phyloP scores from a whole-genome alignment of 2,888 invertebrate species.

The Erebia ligea region DNA sequence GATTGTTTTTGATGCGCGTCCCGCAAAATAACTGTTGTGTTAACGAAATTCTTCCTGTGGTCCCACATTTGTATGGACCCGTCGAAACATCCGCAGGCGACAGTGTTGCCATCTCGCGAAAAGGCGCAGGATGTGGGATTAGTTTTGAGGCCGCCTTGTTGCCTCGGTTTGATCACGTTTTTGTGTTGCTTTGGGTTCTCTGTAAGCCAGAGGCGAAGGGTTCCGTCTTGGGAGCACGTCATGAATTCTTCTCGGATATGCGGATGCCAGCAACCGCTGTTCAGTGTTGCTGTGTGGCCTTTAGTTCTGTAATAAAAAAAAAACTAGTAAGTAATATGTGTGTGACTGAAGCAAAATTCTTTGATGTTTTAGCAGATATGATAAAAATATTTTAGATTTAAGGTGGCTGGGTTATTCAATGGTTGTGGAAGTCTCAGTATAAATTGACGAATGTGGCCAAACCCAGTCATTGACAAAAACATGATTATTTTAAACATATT shows the following conservation, averaged over 20 bases:
- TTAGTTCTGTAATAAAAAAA: constrained; percentile 84
- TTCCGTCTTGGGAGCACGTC: constrained; percentile 97
- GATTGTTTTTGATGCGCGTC: constrained; percentile 91
- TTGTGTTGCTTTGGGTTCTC: constrained; percentile 91
- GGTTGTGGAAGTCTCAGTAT: too few relatives aligned
- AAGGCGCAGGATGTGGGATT: constrained; percentile 93
- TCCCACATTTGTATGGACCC: constrained; percentile 99
- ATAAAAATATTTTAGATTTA: too few relatives aligned
- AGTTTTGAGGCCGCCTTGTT: constrained; percentile 93
- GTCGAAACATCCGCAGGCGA: constrained; percentile 96
- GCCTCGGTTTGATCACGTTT: constrained; percentile 92
- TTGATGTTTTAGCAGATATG: too few relatives aligned
- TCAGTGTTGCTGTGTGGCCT: constrained; percentile 96
- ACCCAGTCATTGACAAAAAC: too few relatives aligned
- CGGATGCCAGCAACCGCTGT: constrained; percentile 97
- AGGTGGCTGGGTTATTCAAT: too few relatives aligned
- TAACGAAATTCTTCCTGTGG: constrained; percentile 94
- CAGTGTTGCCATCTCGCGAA: constrained; percentile 92
- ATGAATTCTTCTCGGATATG: constrained; percentile 94
- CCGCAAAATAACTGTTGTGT: constrained; percentile 90
- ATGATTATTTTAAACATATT: too few relatives aligned
- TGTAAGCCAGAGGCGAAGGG: constrained; percentile 95
- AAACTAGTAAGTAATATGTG: too few relatives aligned
- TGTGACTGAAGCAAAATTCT: too few relatives aligned
- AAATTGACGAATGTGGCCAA: too few relatives aligned